Evolutionary conservation across 2,113 vertebrate species (phyloP), one percentile per base, ranked within the genome.

Genomic region (Oreochromis spilurus): DNA sequence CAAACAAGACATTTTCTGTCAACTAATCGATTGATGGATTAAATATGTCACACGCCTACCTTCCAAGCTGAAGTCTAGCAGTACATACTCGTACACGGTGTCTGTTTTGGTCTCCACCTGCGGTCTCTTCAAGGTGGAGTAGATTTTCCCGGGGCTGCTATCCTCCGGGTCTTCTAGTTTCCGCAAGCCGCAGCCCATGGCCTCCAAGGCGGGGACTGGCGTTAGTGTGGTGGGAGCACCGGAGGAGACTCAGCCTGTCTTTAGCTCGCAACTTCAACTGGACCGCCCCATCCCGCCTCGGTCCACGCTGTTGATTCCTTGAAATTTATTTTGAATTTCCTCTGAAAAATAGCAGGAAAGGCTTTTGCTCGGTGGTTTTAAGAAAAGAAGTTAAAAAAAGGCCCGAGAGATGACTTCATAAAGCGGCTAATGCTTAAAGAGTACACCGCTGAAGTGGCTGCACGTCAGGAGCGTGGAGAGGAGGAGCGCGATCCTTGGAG

Each of bases 71-170:
- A 99, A 99, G 96, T 99, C 98, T 90, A 99, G 97, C 92, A 99
- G 95, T 38, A 98, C 94, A 26, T 99, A 99, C 95, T 99, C 99
- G 93, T 97, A 98, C 81, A 97, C 97, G 38, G 96, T 96, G 84
- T 98, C 98, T 0, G 95, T 96, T 93, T 97, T 98, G 95, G 97
- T 98, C 95, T 99, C 99, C 93, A 99, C 99, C 95, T 99, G 98
- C 1, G 98, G 97, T 96, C 99, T 97, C 95, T 98, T 99, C 94
- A 99, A 87, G 0, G 98, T 99, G 92, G 99, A 99, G 93, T 99
- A 99, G 88, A 99, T 99, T 93, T 99, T 99, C 94, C 99, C 99
- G 87, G 98, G 98, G 87, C 98, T 99, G 96, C 97, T 97, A 94
- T 99, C 98, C 96, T 99, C 99, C 80, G 97, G 97, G 91, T 99